phyloP scores from a whole-genome alignment of 2,888 invertebrate genomes.

The Arge pagana region DNA sequence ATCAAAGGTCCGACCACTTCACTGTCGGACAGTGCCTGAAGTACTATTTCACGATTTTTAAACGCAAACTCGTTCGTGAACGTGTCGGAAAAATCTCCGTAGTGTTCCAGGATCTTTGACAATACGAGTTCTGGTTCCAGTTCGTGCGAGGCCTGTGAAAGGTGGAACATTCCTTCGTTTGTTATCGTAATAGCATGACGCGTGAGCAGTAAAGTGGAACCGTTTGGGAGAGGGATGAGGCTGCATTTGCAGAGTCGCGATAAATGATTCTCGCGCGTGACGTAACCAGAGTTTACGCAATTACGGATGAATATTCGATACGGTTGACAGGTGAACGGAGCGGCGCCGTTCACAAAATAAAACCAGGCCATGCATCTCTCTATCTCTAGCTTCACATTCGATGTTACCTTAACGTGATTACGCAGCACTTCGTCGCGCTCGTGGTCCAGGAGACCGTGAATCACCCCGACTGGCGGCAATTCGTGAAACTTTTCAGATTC shows the following conservation, averaged over 20 bases:
- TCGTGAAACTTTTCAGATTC: constrained; percentile 81
- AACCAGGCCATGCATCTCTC: too few species aligned
- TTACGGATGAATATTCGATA: too few species aligned
- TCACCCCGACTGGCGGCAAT: constrained; percentile 72
- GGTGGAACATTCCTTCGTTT: background rate
- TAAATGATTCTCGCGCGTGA: too few species aligned
- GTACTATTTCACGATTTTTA: constrained; percentile 76
- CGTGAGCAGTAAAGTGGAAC: background rate
- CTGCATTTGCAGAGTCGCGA: too few species aligned
- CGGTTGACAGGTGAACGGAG: background rate
- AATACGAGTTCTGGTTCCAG: constrained; percentile 49
- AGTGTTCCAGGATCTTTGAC: constrained; percentile 50
- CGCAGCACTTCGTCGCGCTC: constrained; percentile 77
- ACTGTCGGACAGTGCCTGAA: constrained; percentile 89
- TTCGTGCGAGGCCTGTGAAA: constrained; percentile 50
- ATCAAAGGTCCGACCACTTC: constrained; percentile 82
- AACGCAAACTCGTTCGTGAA: constrained; percentile 64
- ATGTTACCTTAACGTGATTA: constrained; percentile 66
- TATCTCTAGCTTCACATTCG: too few species aligned
- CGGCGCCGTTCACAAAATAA: too few species aligned
- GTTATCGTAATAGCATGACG: background rate
- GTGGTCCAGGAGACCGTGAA: constrained; percentile 74
- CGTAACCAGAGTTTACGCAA: too few species aligned
- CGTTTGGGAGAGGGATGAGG: too few species aligned
- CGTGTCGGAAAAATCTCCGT: constrained; percentile 59